phyloP scores from a whole-genome alignment of 2,113 vertebrate species.

The Seriola rivoliana region DNA sequence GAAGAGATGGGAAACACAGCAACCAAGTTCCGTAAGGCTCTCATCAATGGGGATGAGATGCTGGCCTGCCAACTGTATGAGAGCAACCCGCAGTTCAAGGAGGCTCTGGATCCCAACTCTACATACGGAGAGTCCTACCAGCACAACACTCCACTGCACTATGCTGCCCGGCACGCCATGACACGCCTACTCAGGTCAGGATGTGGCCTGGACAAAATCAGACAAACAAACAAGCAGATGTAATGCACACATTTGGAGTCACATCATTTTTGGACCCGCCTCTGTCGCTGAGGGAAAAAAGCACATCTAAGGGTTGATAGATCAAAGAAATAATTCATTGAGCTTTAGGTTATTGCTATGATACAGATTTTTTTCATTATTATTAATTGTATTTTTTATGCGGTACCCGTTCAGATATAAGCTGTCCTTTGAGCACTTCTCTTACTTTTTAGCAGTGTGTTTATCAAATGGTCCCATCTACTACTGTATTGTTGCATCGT shows the following conservation, averaged over 20 bases:
- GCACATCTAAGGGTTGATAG: not conserved
- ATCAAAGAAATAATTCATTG: not conserved
- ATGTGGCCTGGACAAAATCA: conserved; percentile 8
- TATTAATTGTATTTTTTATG: not conserved
- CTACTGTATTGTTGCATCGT: conserved; percentile 2
- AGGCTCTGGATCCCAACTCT: conserved; percentile 97
- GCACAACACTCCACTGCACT: conserved; percentile 98
- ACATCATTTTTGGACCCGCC: not conserved
- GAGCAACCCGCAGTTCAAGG: conserved; percentile 96
- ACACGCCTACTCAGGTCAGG: conserved; percentile 95
- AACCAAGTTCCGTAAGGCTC: conserved; percentile 98
- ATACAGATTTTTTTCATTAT: not conserved
- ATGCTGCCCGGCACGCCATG: conserved; percentile 97
- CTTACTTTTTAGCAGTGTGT: not conserved
- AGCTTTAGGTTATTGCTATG: conserved; percentile 1
- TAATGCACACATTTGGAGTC: not conserved
- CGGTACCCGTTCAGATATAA: not conserved
- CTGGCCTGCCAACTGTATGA: conserved; percentile 97
- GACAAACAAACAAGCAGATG: not conserved
- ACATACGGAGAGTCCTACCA: conserved; percentile 98
- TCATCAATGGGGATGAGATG: conserved; percentile 96
- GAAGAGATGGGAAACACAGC: conserved; percentile 95
- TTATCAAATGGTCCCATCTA: not conserved
- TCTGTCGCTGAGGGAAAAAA: not conserved
- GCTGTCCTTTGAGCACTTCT: conserved; percentile 5